A percentile compares a stretch with the other conserved stretches of the same genome.
These are phyloP conservation scores for Prunella strophiata DNA, from an alignment of 2,797 vertebrate species.

Conservation along the genomic window DNA sequence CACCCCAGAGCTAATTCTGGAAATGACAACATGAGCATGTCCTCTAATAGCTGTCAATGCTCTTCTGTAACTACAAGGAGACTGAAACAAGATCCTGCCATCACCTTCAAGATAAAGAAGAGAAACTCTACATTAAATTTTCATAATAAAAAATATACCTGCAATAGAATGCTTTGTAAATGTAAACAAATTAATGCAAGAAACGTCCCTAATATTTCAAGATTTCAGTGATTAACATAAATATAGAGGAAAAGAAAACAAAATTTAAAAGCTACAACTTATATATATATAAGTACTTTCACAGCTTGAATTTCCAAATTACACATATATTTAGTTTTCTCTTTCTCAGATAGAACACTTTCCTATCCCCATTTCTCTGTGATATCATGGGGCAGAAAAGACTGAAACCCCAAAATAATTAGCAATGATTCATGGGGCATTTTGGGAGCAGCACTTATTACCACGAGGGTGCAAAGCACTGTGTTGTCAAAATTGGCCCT, in stretches of 20 bases:
- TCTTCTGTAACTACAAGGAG: not conserved
- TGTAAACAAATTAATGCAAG: not conserved
- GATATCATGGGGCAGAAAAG: not conserved
- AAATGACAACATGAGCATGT: not conserved
- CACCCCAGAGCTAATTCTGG: not conserved
- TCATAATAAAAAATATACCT: not conserved
- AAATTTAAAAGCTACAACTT: not conserved
- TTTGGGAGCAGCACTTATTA: not conserved
- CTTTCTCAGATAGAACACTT: not conserved
- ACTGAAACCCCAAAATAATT: not conserved
- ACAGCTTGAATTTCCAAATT: not conserved
- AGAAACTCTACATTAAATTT: not conserved
- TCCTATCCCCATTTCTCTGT: not conserved
- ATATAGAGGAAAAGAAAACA: not conserved
- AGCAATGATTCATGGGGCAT: not conserved
- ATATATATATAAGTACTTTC: not conserved
- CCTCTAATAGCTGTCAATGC: not conserved
- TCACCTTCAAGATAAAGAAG: not conserved
- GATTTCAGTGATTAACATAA: not conserved
- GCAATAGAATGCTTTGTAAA: not conserved
- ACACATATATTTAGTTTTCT: not conserved
- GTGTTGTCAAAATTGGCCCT: not conserved
- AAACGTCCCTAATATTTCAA: not conserved
- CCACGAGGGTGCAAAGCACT: not conserved
- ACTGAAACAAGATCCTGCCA: not conserved